Percentiles rank a stretch among this genome's conserved stretches.
Conservation (phyloP, 2,113 vertebrate genomes). For the Entomyzon cyanotis region DNA sequence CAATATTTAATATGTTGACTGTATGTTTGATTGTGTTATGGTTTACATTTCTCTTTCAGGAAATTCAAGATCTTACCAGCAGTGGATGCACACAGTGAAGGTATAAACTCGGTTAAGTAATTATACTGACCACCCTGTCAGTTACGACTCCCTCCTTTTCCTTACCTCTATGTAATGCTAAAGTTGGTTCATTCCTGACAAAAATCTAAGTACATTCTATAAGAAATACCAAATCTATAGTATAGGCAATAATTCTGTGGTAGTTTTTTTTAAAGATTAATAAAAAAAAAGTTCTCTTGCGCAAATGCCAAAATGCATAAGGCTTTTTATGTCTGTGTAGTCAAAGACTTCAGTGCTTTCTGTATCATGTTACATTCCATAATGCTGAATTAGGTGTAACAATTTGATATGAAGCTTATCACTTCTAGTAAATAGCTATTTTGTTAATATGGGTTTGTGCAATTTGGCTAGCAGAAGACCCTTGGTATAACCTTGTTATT, state of each 20-base stretch:
- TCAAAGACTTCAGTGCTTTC: not conserved
- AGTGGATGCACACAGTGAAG: slow-evolving; percentile 95
- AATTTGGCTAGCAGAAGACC: not conserved
- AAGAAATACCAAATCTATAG: not conserved
- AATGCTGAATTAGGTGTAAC: not conserved
- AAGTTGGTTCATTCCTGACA: not conserved
- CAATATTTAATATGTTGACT: not conserved
- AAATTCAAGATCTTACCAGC: slow-evolving; percentile 90
- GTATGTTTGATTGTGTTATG: not conserved
- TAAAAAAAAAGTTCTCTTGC: not conserved
- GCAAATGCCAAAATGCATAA: not conserved
- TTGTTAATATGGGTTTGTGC: not conserved
- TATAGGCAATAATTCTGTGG: not conserved
- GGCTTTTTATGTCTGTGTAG: not conserved
- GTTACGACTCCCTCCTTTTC: not conserved
- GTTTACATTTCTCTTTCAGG: slow-evolving; percentile 73
- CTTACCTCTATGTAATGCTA: not conserved
- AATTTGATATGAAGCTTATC: not conserved
- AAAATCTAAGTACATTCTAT: not conserved
- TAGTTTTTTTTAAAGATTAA: not conserved
- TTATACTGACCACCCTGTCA: not conserved
- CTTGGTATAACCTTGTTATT: not conserved
- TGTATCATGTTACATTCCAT: not conserved
- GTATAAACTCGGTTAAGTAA: slow-evolving; percentile 69
- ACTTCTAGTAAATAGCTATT: not conserved